These are phyloP conservation scores for Oligia latruncula DNA, from an alignment of 2,888 invertebrate genomes.

Conservation along the genomic window DNA sequence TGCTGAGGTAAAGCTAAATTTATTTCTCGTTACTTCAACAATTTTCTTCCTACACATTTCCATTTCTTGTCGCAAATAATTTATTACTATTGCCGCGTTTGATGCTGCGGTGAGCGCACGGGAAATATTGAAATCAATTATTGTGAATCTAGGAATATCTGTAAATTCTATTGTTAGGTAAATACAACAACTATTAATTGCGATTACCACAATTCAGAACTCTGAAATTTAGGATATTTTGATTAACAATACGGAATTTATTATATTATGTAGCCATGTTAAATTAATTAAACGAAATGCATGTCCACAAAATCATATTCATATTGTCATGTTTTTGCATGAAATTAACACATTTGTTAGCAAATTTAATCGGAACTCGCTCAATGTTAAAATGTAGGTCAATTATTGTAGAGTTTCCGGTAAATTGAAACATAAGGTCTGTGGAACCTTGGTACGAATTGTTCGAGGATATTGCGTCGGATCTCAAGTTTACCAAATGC, in stretches of 20 bases:
- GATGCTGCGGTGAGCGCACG: conserved; percentile 10
- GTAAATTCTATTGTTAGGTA: conserved; percentile 11
- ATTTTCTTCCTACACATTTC: conserved; percentile 44
- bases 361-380: conserved; percentile 11
- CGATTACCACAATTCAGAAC: not conserved
- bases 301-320: conserved; percentile 21
- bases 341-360: conserved; percentile 30
- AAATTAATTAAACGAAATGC: conserved; percentile 37
- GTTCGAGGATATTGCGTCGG: conserved; percentile 21
- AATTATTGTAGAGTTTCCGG: conserved; percentile 46
- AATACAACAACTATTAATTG: conserved; percentile 11
- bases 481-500: conserved; percentile 18
- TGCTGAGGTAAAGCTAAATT: conserved; percentile 44
- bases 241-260: conserved; percentile 23
- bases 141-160: conserved; percentile 12
- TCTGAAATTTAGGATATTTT: conserved; percentile 16
- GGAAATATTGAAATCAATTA: conserved; percentile 39
- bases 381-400: conserved; percentile 55
- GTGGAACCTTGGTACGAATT: conserved; percentile 38
- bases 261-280: conserved; percentile 28
- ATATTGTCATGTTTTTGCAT: conserved; percentile 33
- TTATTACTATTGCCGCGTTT: conserved; percentile 31
- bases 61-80: conserved; percentile 53
- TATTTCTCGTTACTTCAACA: conserved; percentile 49
- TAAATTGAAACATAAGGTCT: conserved; percentile 44